phyloP scores from a whole-genome alignment of 30 jellyfish, hydroid and myxozoan species.

The Pelagia noctiluca region DNA sequence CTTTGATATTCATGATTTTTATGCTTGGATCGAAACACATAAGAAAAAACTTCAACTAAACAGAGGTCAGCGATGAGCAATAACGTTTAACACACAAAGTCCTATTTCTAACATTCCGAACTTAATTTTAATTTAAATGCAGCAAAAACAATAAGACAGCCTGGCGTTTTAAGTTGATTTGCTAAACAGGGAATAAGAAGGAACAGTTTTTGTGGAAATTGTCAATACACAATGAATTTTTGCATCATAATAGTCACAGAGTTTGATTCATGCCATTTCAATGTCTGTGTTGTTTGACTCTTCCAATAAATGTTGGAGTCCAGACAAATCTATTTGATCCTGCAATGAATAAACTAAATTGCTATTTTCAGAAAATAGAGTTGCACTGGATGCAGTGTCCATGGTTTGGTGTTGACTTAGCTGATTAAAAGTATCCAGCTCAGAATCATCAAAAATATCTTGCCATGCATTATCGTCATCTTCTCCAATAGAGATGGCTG shows the following conservation, averaged over 20 bases:
- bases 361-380: not conserved
- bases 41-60: not conserved
- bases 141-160: no score
- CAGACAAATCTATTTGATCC: not conserved
- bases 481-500: not conserved
- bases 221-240: no score
- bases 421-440: not conserved
- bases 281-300: not conserved
- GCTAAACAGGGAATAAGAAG: no score
- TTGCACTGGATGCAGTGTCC: constrained; percentile 1
- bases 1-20: constrained; percentile 1
- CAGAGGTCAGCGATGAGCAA: constrained; percentile 3
- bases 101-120: no score
- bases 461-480: constrained; percentile 8
- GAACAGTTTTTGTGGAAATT: no score
- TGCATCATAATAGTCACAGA: not conserved
- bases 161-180: no score
- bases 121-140: no score
- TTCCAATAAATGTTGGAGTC: not conserved
- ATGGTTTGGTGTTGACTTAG: not conserved
- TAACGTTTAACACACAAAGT: no score
- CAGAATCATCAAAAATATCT: constrained; percentile 9
- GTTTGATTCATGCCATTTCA: not conserved
- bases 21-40: constrained; percentile 20
- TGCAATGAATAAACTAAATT: not conserved